Conservation (phyloP, 2,113 vertebrate species). For the Tupaia tana region DNA sequence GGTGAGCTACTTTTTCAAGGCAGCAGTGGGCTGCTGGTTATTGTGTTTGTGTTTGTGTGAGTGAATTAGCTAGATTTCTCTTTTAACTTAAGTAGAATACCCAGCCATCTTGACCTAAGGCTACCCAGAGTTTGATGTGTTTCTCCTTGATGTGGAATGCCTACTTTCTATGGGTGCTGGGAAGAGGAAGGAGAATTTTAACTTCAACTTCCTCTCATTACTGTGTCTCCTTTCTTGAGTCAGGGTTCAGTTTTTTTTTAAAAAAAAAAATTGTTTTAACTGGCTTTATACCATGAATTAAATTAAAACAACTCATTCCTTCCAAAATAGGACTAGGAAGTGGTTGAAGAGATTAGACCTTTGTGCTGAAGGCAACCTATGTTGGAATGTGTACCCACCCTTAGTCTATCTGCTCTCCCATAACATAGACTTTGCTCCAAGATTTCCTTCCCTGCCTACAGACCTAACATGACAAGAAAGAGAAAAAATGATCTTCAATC, state of each 20-base stretch:
- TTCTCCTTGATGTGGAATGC: accelerated
- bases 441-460: too few relatives aligned
- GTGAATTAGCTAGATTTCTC: neutral
- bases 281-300: neutral
- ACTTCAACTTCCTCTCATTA: neutral
- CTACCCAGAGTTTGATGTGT: neutral
- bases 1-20: neutral
- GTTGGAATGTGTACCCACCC: too few relatives aligned
- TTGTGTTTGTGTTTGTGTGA: neutral
- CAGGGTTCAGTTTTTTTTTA: too few relatives aligned
- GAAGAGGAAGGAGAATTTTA: neutral
- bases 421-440: too few relatives aligned
- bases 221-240: neutral
- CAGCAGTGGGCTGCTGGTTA: neutral
- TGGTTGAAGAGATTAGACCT: too few relatives aligned
- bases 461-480: too few relatives aligned
- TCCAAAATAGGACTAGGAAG: too few relatives aligned
- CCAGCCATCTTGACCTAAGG: neutral
- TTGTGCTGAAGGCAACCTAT: too few relatives aligned
- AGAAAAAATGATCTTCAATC: too few relatives aligned
- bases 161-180: neutral
- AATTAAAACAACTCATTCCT: too few relatives aligned
- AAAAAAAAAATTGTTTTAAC: too few relatives aligned
- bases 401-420: too few relatives aligned
- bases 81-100: neutral